Conservation (phyloP, 2,797 vertebrate genomes). For the Bucorvus abyssinicus region DNA sequence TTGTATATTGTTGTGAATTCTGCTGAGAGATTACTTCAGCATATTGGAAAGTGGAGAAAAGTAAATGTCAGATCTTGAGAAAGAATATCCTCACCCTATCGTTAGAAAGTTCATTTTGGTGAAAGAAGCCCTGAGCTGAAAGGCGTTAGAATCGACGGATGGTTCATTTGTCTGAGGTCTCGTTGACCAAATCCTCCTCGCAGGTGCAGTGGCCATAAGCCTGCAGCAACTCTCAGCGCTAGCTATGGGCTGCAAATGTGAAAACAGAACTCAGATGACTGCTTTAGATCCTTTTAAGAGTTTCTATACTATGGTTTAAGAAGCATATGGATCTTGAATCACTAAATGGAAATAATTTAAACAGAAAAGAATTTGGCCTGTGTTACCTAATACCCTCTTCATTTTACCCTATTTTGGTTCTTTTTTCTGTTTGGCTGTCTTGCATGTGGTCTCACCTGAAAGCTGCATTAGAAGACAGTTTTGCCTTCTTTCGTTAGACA, state of each 20-base stretch:
- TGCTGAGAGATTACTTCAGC: background rate
- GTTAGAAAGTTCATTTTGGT: constrained; percentile 1
- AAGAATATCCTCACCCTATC: background rate
- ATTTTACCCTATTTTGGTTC: background rate
- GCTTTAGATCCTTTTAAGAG: background rate
- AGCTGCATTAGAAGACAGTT: background rate
- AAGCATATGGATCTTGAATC: background rate
- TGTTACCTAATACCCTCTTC: background rate
- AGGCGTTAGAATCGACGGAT: background rate
- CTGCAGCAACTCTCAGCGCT: background rate
- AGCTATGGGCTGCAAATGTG: background rate
- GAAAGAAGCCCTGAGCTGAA: background rate
- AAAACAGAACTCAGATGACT: background rate
- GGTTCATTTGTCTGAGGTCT: background rate
- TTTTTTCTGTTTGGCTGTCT: background rate
- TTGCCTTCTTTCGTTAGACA: background rate
- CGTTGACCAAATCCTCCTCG: background rate
- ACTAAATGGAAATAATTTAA: background rate
- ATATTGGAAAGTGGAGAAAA: constrained; percentile 5
- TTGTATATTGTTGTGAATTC: background rate
- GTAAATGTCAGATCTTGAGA: constrained; percentile 36
- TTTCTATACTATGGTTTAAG: background rate
- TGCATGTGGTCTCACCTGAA: background rate
- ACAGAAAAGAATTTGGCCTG: background rate
- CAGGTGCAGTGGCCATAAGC: background rate